phyloP scores from a whole-genome alignment of 1,140 invertebrate genomes.

The Theocolax elegans region DNA sequence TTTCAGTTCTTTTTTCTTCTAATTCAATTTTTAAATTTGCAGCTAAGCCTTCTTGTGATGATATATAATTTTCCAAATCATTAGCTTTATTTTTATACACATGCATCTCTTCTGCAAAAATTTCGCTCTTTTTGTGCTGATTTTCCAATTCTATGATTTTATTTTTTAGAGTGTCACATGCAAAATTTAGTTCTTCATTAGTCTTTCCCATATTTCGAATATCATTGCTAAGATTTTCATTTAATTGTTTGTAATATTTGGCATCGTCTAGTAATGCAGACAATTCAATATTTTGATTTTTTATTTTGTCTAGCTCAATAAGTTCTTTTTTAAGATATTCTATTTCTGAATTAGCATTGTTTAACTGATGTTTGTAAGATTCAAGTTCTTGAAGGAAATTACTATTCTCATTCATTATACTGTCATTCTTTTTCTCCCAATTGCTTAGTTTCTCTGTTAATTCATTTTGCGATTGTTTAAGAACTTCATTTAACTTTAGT shows the following conservation, averaged over 20 bases:
- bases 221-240: conserved; percentile 27
- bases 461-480: conserved; percentile 39
- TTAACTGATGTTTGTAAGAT: conserved; percentile 4
- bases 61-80: conserved; percentile 34
- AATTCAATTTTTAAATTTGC: conserved; percentile 47
- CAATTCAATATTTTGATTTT: conserved; percentile 25
- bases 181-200: conserved; percentile 36
- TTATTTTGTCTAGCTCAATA: not conserved
- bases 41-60: conserved; percentile 40
- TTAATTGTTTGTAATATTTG: conserved; percentile 33
- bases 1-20: conserved; percentile 46
- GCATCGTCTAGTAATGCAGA: not conserved
- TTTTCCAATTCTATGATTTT: conserved; percentile 28
- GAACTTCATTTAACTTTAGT: conserved; percentile 49
- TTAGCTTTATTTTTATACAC: not conserved
- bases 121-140: not conserved
- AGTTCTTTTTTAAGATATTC: conserved; percentile 1
- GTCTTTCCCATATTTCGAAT: conserved; percentile 23
- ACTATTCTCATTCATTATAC: conserved; percentile 36
- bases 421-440: conserved; percentile 38
- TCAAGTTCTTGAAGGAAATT: conserved; percentile 1
- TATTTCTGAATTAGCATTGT: conserved; percentile 17
- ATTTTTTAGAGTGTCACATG: conserved; percentile 31
- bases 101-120: conserved; percentile 19
- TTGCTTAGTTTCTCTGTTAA: conserved; percentile 40